Evolutionary conservation across 2,888 invertebrate genomes (phyloP).

Genomic region (Harpalus rubripes): DNA sequence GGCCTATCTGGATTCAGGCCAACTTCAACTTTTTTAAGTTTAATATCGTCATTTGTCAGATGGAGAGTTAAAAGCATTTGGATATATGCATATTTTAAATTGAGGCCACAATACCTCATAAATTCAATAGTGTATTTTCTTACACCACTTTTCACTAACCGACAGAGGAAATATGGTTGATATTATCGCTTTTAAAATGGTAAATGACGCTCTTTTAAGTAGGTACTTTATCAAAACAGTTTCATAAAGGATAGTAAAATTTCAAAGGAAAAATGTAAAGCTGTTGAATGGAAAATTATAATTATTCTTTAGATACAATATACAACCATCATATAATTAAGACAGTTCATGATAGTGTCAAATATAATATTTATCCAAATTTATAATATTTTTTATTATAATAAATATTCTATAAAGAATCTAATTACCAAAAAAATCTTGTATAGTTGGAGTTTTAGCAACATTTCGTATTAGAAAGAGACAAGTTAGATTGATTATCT

Average conservation of each 20-base stretch:
- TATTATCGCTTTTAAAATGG: constrained; percentile 23
- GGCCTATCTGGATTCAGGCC: constrained; percentile 52
- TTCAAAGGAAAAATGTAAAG: background rate
- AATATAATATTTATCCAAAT: too few relatives aligned
- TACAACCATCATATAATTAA: too few relatives aligned
- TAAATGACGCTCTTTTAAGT: constrained; percentile 6
- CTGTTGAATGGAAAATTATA: background rate
- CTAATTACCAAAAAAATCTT: too few relatives aligned
- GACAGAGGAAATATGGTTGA: constrained; percentile 30
- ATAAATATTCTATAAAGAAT: too few relatives aligned
- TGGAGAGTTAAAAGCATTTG: constrained; percentile 46
- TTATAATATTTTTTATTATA: too few relatives aligned
- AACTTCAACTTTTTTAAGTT: constrained; percentile 43
- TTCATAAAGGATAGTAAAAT: background rate
- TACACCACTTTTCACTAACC: constrained; percentile 30
- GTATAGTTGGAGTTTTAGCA: too few relatives aligned
- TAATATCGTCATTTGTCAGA: constrained; percentile 52
- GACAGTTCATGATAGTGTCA: too few relatives aligned
- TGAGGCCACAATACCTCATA: constrained; percentile 39
- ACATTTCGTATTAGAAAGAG: too few relatives aligned
- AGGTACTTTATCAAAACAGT: background rate
- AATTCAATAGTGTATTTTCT: constrained; percentile 14
- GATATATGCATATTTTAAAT: constrained; percentile 46
- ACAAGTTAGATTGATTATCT: too few relatives aligned
- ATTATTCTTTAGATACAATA: background rate